Conservation (phyloP, 2,797 vertebrate genomes). For the Meda fulgida region DNA sequence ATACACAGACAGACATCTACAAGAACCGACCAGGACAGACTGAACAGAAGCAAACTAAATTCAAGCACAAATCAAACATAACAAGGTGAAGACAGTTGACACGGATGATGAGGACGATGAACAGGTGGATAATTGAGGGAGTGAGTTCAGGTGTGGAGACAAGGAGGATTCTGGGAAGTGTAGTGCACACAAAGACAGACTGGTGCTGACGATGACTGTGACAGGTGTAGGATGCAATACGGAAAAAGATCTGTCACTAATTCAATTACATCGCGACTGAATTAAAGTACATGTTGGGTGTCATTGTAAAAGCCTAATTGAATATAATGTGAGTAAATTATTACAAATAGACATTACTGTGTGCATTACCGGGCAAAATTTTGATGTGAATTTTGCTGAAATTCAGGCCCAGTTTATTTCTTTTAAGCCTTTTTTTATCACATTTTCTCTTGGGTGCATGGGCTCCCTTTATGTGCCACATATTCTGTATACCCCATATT, state of each 20-base stretch:
- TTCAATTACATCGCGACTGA: neutral
- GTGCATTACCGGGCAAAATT: neutral
- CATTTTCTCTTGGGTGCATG: constrained; percentile 9
- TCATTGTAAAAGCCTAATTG: neutral
- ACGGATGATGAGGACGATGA: too few relatives aligned
- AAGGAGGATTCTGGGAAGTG: too few relatives aligned
- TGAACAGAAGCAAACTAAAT: too few relatives aligned
- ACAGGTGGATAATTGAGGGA: too few relatives aligned
- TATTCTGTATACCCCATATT: neutral
- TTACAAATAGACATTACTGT: neutral
- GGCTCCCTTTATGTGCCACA: neutral
- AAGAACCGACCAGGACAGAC: too few relatives aligned
- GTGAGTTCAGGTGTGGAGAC: too few relatives aligned
- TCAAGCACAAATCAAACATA: too few relatives aligned
- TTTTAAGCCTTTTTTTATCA: neutral
- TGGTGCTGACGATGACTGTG: too few relatives aligned
- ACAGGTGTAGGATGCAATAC: neutral
- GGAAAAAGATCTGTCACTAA: neutral
- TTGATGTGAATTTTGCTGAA: neutral
- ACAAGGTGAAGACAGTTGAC: too few relatives aligned
- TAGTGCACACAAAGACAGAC: too few relatives aligned
- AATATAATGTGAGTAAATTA: neutral
- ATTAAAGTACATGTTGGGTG: neutral
- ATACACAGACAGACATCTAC: too few relatives aligned
- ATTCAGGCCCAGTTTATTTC: too few relatives aligned